These are phyloP conservation scores for Trachymyrmex cornetzi DNA, from an alignment of 1,140 invertebrate species.

Conservation along the genomic window DNA sequence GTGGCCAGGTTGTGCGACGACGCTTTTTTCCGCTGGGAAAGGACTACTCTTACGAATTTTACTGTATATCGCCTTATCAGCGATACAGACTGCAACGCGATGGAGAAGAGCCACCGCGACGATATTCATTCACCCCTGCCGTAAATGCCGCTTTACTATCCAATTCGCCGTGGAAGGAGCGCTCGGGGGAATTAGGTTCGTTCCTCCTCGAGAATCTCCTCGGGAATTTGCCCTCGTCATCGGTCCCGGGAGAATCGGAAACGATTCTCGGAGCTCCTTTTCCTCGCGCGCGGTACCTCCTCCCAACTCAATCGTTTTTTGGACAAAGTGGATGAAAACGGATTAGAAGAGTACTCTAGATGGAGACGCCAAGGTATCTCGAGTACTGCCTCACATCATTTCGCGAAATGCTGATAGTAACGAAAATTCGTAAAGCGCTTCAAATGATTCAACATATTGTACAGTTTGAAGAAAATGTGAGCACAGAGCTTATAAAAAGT, in stretches of 20 bases:
- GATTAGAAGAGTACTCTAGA: constrained; percentile 48
- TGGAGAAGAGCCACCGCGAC: constrained; percentile 45
- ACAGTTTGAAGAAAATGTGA: neutral
- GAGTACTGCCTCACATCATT: neutral
- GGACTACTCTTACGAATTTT: constrained; percentile 25
- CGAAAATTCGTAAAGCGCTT: constrained; percentile 2
- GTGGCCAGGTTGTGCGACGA: too few relatives aligned
- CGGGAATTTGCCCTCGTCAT: constrained; percentile 76
- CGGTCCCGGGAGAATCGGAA: constrained; percentile 72
- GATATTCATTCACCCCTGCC: constrained; percentile 76
- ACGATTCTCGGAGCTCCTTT: constrained; percentile 65
- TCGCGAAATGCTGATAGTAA: neutral
- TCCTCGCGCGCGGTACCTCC: neutral
- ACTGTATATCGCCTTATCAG: constrained; percentile 58
- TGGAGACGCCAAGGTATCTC: neutral
- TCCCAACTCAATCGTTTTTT: constrained; percentile 54
- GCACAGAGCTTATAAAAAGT: neutral
- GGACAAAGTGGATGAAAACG: constrained; percentile 48
- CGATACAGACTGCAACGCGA: constrained; percentile 32
- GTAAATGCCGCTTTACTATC: constrained; percentile 75
- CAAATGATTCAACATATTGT: neutral
- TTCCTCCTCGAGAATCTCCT: constrained; percentile 73
- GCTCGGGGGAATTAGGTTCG: constrained; percentile 72
- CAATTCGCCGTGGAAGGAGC: constrained; percentile 71
- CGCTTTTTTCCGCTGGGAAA: neutral